phyloP scores from a whole-genome alignment of 37 sponge, comb jelly and placozoan genomes.

The Chondrilla cf. caribensis region DNA sequence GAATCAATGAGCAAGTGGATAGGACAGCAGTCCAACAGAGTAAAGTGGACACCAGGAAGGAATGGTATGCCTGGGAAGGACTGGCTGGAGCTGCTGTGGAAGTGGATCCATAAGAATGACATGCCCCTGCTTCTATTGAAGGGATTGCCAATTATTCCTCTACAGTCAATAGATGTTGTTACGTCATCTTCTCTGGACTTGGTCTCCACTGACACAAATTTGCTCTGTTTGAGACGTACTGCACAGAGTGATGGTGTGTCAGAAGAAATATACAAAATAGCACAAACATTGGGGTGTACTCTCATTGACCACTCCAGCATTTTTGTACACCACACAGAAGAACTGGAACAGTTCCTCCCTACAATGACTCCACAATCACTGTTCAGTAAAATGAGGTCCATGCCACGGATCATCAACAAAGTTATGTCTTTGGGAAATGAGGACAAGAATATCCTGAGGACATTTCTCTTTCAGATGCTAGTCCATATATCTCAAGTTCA shows the following conservation, averaged over 20 bases:
- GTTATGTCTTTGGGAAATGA: neutral
- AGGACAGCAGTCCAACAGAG: too few species aligned
- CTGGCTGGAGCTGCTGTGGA: too few species aligned
- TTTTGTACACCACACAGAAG: neutral
- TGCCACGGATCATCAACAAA: neutral
- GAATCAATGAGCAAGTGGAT: too few species aligned
- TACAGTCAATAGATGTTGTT: neutral
- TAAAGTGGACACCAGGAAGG: too few species aligned
- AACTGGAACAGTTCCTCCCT: neutral
- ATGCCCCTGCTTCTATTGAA: neutral
- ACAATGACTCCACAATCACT: neutral
- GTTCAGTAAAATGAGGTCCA: neutral
- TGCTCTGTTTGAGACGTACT: too few species aligned
- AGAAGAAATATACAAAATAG: neutral
- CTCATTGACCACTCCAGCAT: neutral
- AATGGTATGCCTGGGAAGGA: too few species aligned
- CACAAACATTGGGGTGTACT: neutral
- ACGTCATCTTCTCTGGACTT: too few species aligned
- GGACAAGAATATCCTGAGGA: neutral
- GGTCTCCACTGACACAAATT: too few species aligned
- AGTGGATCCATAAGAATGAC: slow-evolving; percentile 10
- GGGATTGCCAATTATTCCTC: slow-evolving; percentile 28
- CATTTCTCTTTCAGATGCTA: neutral
- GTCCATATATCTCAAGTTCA: too few species aligned
- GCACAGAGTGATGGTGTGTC: neutral